Base-by-base conservation (phyloP, 2,797 vertebrate species). In the Alectoris magna region DNA sequence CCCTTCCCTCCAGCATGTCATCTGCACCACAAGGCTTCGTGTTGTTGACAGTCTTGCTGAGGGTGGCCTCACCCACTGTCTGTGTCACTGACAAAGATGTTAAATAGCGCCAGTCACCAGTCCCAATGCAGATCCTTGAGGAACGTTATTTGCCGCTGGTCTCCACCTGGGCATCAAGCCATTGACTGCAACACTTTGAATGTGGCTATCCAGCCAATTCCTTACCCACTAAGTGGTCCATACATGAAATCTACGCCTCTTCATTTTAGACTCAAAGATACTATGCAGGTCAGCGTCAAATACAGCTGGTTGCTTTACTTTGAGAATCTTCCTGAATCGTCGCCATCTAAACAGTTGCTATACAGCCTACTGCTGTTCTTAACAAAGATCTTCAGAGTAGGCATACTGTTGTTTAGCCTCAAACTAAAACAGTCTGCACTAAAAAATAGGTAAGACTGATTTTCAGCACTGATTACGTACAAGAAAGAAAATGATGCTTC, bases 281-380 rank as follows among this genome's bases (percentile, higher is more conserved):
- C 24, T 55, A 27, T 17, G 51, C 27, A 29, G 27, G 15, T 29
- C 27, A 29, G 27, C 17, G 51, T 55, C 3, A 53, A 64, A 68
- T 73, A 29, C 31, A 71, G 11, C 11, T 27, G 26, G 24, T 46
- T 10, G 7, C 2, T 53, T 56, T 39, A 17, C 21, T 49, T 64
- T 22, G 22, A 26, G 31, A 77, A 36, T 74, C 63, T 74, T 22
- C 23, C 36, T 12, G 8, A 43, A 5, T 31, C 5, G 15, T 48
- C 46, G 64, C 1, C 3, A 8, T 31, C 18, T 31, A 0, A 22
- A 0, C 7, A 51, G 41, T 51, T 66, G 60, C 19, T 44, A 2
- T 7, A n/a, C 39, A 43, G 17, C n/a, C 26, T 24, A 4, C 22
- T 67, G 26, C 68, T 87, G 0, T 0, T 78, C 44, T 82, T 62